Evolutionary conservation across 2,797 vertebrate genomes (phyloP).

Genomic region (Cossypha polioptera): DNA sequence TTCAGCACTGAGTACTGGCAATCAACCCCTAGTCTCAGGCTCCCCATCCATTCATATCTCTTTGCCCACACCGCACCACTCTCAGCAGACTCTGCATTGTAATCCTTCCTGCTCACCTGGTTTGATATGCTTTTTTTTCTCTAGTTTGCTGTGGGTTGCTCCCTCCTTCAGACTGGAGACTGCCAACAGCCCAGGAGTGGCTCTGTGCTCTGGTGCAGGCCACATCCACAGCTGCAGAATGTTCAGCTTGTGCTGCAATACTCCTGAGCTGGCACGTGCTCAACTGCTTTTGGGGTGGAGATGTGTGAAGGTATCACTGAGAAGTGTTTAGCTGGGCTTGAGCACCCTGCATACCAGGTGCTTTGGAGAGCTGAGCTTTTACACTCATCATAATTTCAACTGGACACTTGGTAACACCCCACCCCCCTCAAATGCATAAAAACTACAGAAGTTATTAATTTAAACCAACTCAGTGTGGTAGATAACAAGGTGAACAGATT

Average conservation of each 20-base stretch:
- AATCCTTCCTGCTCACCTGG: neutral
- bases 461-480: neutral
- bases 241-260: accelerated
- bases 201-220: neutral
- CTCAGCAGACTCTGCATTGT: neutral
- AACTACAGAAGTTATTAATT: neutral
- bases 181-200: neutral
- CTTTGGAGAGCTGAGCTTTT: neutral
- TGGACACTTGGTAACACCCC: neutral
- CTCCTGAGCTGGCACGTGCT: neutral
- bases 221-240: neutral
- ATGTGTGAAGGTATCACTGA: accelerated
- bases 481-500: neutral
- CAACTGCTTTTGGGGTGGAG: neutral
- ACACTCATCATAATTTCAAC: neutral
- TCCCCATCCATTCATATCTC: neutral
- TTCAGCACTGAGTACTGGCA: neutral
- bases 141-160: neutral
- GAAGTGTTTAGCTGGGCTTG: neutral
- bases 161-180: neutral
- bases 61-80: neutral
- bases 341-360: neutral
- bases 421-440: neutral
- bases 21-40: neutral
- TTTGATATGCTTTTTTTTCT: neutral